Conservation (phyloP, 2,888 invertebrate genomes). For the Mechanitis mazaeus region DNA sequence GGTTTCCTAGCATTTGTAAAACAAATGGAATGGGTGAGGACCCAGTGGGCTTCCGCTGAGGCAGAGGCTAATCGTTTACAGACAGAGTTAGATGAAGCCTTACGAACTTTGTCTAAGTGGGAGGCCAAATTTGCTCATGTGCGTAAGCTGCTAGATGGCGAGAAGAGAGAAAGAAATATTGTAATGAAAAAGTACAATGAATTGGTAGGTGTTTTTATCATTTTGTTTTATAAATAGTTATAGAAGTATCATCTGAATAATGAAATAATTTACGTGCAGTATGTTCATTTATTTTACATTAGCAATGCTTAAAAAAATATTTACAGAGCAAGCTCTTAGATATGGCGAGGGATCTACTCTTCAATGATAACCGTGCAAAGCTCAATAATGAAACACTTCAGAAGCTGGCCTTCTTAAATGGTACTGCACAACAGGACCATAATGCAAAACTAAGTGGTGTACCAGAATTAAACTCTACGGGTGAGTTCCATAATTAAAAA, state of each 20-base stretch:
- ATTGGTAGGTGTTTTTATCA: slow-evolving; percentile 69
- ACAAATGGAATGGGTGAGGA: slow-evolving; percentile 82
- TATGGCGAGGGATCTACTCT: slow-evolving; percentile 83
- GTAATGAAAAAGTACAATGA: slow-evolving; percentile 84
- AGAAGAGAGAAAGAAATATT: slow-evolving; percentile 82
- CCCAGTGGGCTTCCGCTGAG: slow-evolving; percentile 82
- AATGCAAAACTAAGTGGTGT: slow-evolving; percentile 77
- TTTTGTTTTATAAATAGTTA: neutral
- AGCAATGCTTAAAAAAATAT: neutral
- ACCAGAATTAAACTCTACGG: slow-evolving; percentile 87
- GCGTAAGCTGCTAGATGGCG: slow-evolving; percentile 86
- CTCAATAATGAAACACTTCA: slow-evolving; percentile 88
- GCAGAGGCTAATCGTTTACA: slow-evolving; percentile 85
- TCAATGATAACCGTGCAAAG: slow-evolving; percentile 81
- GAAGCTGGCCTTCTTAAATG: slow-evolving; percentile 86
- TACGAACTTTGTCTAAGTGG: slow-evolving; percentile 83
- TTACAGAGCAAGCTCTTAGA: slow-evolving; percentile 83
- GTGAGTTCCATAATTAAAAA: slow-evolving; percentile 46
- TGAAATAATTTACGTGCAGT: neutral
- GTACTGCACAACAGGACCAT: slow-evolving; percentile 77
- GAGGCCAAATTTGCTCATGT: slow-evolving; percentile 89
- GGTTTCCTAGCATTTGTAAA: slow-evolving; percentile 85
- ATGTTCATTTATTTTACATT: too few relatives aligned
- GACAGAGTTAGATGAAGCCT: slow-evolving; percentile 81
- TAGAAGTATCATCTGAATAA: neutral